A percentile compares a stretch with the other conserved stretches of the same genome.
These are phyloP conservation scores for Carcinoscorpius rotundicauda DNA, from an alignment of 1,140 invertebrate genomes.

Conservation along the genomic window DNA sequence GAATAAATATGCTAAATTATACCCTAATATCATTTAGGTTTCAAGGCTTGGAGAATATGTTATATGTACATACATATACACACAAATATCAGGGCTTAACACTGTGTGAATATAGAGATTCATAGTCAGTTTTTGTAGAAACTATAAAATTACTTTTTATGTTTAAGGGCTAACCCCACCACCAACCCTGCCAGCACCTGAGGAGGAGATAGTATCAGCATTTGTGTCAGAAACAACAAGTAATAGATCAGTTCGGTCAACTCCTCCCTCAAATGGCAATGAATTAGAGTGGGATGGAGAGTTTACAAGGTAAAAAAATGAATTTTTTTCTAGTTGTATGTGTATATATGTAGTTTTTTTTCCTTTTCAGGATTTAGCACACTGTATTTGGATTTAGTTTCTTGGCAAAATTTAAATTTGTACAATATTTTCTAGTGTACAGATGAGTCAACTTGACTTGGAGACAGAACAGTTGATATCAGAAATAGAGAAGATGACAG, in stretches of 20 bases:
- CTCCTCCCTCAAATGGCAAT: conserved; percentile 18
- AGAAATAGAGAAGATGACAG: conserved; percentile 16
- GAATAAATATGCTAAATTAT: no score
- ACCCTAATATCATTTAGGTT: no score
- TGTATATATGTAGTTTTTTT: no score
- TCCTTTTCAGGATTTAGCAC: background rate
- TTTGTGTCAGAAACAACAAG: conserved; percentile 4
- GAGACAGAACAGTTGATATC: conserved; percentile 17
- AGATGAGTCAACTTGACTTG: conserved; percentile 16
- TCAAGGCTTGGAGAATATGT: no score
- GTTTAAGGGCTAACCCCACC: background rate
- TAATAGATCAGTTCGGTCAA: conserved; percentile 12
- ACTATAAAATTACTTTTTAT: background rate
- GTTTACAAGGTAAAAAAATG: conserved; percentile 13
- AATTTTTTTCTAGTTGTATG: no score
- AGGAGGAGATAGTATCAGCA: background rate
- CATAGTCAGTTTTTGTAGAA: no score
- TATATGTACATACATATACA: no score
- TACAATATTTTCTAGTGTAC: conserved; percentile 10
- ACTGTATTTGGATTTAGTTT: background rate
- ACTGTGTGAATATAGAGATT: no score
- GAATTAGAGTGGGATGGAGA: conserved; percentile 20
- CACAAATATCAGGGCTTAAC: no score
- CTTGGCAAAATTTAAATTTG: background rate
- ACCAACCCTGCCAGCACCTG: background rate